phyloP scores from a whole-genome alignment of 1,140 invertebrate genomes.

The Conopomorpha cramerella region DNA sequence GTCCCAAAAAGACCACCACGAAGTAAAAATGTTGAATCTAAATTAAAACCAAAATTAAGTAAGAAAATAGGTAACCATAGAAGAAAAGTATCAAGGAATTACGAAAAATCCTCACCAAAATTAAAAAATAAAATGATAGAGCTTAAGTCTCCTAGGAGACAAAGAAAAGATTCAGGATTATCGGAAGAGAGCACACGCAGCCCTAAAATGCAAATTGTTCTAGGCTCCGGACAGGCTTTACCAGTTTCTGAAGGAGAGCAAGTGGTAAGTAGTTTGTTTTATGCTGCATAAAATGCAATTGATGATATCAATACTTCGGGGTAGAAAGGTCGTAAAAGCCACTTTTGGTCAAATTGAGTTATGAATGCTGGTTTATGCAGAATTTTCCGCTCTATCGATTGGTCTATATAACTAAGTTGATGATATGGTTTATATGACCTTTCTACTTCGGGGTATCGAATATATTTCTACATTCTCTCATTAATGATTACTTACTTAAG shows the following conservation, averaged over 20 bases:
- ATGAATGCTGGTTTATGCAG: too few relatives aligned
- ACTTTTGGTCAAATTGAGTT: too few relatives aligned
- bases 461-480: too few relatives aligned
- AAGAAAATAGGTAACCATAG: constrained; percentile 46
- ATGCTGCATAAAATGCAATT: not conserved
- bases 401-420: too few relatives aligned
- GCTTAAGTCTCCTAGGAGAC: constrained; percentile 26
- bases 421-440: too few relatives aligned
- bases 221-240: constrained; percentile 55
- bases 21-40: constrained; percentile 9
- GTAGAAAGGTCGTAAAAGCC: too few relatives aligned
- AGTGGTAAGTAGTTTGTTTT: constrained; percentile 49
- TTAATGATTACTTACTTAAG: too few relatives aligned
- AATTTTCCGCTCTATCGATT: too few relatives aligned
- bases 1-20: constrained; percentile 17
- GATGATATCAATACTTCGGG: too few relatives aligned
- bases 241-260: constrained; percentile 63
- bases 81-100: constrained; percentile 31
- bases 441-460: too few relatives aligned
- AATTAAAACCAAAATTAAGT: constrained; percentile 18
- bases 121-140: constrained; percentile 28
- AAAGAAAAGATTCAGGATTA: constrained; percentile 26
- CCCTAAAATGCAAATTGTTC: constrained; percentile 52
- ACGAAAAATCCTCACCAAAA: constrained; percentile 21
- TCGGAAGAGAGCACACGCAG: constrained; percentile 36